Conservation (phyloP, 2,888 invertebrate species). For the Ennomos quercinarius region DNA sequence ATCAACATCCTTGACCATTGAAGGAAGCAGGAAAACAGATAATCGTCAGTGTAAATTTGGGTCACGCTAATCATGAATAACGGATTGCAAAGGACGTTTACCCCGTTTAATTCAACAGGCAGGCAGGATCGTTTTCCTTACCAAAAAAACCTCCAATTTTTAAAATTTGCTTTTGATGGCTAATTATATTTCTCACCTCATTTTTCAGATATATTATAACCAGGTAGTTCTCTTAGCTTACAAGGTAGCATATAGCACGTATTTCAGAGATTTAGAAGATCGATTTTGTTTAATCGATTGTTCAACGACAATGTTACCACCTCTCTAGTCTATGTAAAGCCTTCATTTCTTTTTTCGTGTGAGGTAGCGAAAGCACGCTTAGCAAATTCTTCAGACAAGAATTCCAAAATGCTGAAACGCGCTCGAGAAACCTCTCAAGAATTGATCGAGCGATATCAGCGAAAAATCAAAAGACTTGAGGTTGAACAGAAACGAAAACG, state of each 20-base stretch:
- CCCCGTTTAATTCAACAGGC: conserved; percentile 18
- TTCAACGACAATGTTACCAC: too few species aligned
- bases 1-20: conserved; percentile 6
- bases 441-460: too few species aligned
- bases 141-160: too few species aligned
- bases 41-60: conserved; percentile 13
- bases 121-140: conserved; percentile 22
- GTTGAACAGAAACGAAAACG: too few species aligned
- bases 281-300: too few species aligned
- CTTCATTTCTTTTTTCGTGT: not conserved
- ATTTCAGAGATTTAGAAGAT: too few species aligned
- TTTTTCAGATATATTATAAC: conserved; percentile 7
- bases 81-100: conserved; percentile 26
- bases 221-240: conserved; percentile 1
- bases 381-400: not conserved
- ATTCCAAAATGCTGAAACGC: too few species aligned
- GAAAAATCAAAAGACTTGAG: too few species aligned
- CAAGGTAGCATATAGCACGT: too few species aligned
- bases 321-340: not conserved
- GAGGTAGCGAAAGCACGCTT: not conserved
- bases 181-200: conserved; percentile 12
- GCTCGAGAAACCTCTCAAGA: too few species aligned
- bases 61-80: conserved; percentile 12
- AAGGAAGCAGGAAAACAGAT: conserved; percentile 6
- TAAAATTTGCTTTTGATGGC: too few species aligned